Evolutionary conservation across 2,888 invertebrate genomes (phyloP).

Genomic region (Myathropa florea): DNA sequence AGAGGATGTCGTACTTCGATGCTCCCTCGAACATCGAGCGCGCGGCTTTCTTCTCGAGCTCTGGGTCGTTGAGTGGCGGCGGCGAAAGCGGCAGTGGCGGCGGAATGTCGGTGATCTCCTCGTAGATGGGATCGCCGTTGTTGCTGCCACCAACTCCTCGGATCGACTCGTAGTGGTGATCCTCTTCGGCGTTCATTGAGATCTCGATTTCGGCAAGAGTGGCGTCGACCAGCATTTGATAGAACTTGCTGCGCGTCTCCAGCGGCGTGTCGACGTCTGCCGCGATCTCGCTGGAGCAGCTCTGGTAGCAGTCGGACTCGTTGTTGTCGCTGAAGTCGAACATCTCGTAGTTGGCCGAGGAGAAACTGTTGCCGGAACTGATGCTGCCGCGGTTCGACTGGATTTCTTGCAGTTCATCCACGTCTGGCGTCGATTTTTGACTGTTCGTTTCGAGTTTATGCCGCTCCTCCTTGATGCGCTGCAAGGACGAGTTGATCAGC

Average conservation of each 20-base stretch:
- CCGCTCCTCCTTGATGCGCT: slow-evolving; percentile 79
- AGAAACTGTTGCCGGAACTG: slow-evolving; percentile 82
- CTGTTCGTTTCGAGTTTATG: slow-evolving; percentile 70
- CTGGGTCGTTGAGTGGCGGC: slow-evolving; percentile 87
- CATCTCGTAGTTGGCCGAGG: slow-evolving; percentile 88
- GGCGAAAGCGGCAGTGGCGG: slow-evolving; percentile 90
- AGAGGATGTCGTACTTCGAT: slow-evolving; percentile 93
- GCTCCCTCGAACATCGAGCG: slow-evolving; percentile 89
- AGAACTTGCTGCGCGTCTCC: slow-evolving; percentile 86
- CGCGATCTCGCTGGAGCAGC: slow-evolving; percentile 85
- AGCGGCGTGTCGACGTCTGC: slow-evolving; percentile 80
- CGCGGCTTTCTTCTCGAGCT: slow-evolving; percentile 86
- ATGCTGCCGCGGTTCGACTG: slow-evolving; percentile 82
- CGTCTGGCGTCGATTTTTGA: slow-evolving; percentile 24
- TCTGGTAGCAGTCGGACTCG: slow-evolving; percentile 87
- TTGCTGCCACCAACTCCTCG: slow-evolving; percentile 75
- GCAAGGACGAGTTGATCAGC: slow-evolving; percentile 79
- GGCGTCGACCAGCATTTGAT: slow-evolving; percentile 87
- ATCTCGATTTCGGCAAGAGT: slow-evolving; percentile 86
- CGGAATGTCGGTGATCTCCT: slow-evolving; percentile 88
- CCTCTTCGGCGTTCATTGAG: slow-evolving; percentile 83
- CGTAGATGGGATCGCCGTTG: slow-evolving; percentile 87
- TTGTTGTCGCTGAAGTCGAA: slow-evolving; percentile 85
- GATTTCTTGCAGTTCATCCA: slow-evolving; percentile 81
- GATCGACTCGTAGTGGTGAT: slow-evolving; percentile 89